Conservation (phyloP, 2,113 vertebrate species). For the Heloderma charlesbogerti region DNA sequence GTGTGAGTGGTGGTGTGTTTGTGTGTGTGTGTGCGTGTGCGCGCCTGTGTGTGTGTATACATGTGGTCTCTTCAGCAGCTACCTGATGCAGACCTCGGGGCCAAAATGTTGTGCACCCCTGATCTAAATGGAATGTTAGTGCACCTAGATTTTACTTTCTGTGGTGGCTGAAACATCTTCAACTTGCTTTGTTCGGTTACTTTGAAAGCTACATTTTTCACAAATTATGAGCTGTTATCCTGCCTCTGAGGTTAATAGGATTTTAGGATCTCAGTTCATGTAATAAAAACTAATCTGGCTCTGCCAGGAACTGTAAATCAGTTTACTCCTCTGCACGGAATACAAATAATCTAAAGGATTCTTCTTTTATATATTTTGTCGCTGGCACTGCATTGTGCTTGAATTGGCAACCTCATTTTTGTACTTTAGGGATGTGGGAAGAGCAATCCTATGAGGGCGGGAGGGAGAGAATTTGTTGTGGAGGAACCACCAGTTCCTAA, state of each 20-base stretch:
- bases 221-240: conserved; percentile 39
- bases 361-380: not conserved
- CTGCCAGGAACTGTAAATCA: conserved; percentile 28
- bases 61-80: too few species aligned
- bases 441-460: not conserved
- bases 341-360: conserved; percentile 33
- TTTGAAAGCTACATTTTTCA: conserved; percentile 20
- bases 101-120: too few species aligned
- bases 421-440: not conserved
- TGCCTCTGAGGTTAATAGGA: conserved; percentile 38
- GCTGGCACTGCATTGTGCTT: not conserved
- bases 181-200: not conserved
- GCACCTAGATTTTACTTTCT: not conserved
- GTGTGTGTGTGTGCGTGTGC: too few species aligned
- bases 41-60: too few species aligned
- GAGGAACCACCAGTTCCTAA: not conserved
- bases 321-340: conserved; percentile 12
- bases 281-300: conserved; percentile 45
- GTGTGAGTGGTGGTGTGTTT: too few species aligned
- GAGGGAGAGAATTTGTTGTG: not conserved
- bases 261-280: conserved; percentile 35
- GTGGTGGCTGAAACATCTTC: not conserved
- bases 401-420: not conserved
- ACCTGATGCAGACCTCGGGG: too few species aligned
- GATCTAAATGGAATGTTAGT: not conserved